A percentile compares a stretch with the other conserved stretches of the same genome.
phyloP scores from a whole-genome alignment of 2,888 invertebrate genomes.

The Brenthis ino region DNA sequence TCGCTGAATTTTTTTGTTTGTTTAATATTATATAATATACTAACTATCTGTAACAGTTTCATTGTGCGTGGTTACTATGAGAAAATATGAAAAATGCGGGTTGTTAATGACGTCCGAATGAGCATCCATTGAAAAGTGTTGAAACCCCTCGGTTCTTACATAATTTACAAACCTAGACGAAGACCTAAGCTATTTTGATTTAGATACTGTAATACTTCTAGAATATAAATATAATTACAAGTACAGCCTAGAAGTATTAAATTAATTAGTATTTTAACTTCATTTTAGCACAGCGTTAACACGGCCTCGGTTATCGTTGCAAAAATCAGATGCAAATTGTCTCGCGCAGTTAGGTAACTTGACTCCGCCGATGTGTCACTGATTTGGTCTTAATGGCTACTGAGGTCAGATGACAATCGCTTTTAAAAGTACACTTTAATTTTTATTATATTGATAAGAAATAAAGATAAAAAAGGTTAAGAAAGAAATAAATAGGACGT shows the following conservation, averaged over 20 bases:
- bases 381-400: constrained; percentile 28
- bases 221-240: not conserved
- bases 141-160: too few species aligned
- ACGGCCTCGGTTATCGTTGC: constrained; percentile 29
- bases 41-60: too few species aligned
- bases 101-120: too few species aligned
- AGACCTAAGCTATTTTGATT: too few species aligned
- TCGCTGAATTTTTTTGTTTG: too few species aligned
- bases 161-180: too few species aligned
- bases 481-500: not conserved
- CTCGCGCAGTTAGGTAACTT: constrained; percentile 22
- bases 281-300: constrained; percentile 19
- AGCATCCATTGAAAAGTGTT: too few species aligned
- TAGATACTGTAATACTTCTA: not conserved
- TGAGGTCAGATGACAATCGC: constrained; percentile 32
- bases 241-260: not conserved
- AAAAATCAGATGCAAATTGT: constrained; percentile 32
- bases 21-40: too few species aligned
- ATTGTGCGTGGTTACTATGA: too few species aligned
- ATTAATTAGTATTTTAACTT: constrained; percentile 12
- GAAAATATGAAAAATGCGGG: too few species aligned
- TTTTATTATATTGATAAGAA: constrained; percentile 15
- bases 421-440: not conserved
- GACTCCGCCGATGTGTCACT: constrained; percentile 19
- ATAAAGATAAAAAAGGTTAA: constrained; percentile 11